phyloP scores from a whole-genome alignment of 2,797 vertebrate genomes.

The Avahi laniger region DNA sequence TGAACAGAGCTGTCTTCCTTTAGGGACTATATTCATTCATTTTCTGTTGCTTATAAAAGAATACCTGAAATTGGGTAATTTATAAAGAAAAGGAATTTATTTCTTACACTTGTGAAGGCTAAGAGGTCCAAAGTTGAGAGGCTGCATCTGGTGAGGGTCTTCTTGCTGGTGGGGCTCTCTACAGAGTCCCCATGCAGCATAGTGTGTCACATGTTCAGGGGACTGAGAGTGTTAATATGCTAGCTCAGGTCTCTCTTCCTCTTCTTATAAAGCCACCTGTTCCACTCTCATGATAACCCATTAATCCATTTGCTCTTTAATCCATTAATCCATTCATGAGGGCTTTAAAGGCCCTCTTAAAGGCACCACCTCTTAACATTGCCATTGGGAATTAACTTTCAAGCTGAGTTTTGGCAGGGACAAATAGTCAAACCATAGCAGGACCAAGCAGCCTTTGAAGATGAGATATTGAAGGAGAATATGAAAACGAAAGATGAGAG shows the following conservation, averaged over 20 bases:
- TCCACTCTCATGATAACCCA: background rate
- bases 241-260: background rate
- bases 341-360: background rate
- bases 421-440: background rate
- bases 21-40: background rate
- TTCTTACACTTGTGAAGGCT: background rate
- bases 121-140: background rate
- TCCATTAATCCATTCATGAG: background rate
- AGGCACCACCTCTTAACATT: background rate
- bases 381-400: background rate
- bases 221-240: background rate
- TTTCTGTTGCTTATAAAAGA: background rate
- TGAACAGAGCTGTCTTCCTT: background rate
- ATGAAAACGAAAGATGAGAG: background rate
- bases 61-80: background rate
- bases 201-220: background rate
- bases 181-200: background rate
- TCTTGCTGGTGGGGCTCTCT: background rate
- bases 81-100: background rate
- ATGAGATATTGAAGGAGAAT: background rate
- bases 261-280: background rate
- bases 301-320: background rate
- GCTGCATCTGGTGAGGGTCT: background rate
- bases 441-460: background rate
- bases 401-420: background rate